Evolutionary conservation across 2,888 invertebrate species (phyloP).

Genomic region (Hylaea fasciaria): DNA sequence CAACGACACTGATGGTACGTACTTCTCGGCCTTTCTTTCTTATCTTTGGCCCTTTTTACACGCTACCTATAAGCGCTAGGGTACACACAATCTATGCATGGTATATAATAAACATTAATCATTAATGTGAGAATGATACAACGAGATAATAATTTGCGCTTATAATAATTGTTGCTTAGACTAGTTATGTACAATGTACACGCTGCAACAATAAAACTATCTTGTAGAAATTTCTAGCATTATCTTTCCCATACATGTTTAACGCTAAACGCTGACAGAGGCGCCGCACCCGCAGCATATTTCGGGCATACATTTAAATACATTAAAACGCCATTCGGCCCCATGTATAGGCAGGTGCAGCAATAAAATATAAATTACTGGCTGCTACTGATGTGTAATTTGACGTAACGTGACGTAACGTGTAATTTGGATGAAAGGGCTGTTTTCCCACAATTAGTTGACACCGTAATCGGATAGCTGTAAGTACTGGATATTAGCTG

Average conservation of each 20-base stretch:
- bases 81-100: too few relatives aligned
- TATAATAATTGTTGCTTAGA: too few relatives aligned
- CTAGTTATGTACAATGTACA: too few relatives aligned
- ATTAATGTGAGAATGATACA: too few relatives aligned
- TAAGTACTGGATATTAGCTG: too few relatives aligned
- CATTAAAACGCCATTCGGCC: slow-evolving; percentile 70
- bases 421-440: slow-evolving; percentile 26
- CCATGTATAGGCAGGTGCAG: slow-evolving; percentile 69
- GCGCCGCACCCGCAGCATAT: slow-evolving; percentile 52
- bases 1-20: too few relatives aligned
- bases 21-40: too few relatives aligned
- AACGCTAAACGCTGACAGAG: slow-evolving; percentile 41
- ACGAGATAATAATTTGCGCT: too few relatives aligned
- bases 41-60: too few relatives aligned
- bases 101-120: too few relatives aligned
- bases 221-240: background rate
- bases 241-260: background rate
- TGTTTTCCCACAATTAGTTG: slow-evolving; percentile 25
- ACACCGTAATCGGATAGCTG: background rate
- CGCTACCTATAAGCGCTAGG: too few relatives aligned
- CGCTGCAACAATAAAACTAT: too few relatives aligned
- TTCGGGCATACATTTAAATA: slow-evolving; percentile 77
- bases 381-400: slow-evolving; percentile 62
- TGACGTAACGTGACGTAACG: slow-evolving; percentile 13
- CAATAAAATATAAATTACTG: slow-evolving; percentile 65